Conservation (phyloP, 2,888 invertebrate species). For the Euproctis similis region DNA sequence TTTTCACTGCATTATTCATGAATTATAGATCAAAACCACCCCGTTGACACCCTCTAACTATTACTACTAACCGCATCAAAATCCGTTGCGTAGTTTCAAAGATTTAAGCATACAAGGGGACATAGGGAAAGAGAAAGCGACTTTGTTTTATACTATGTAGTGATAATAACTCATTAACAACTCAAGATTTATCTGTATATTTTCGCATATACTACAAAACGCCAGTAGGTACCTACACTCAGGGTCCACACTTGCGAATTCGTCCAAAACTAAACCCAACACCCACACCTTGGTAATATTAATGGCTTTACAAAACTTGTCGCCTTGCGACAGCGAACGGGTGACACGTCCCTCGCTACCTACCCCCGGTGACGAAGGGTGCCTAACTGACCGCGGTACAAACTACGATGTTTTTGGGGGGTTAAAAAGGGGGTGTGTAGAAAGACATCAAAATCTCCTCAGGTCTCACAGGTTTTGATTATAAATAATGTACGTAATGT, state of each 20-base stretch:
- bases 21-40: too few relatives aligned
- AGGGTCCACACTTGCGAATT: constrained; percentile 61
- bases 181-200: constrained; percentile 4
- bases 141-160: too few relatives aligned
- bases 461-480: constrained; percentile 2
- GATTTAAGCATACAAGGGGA: too few relatives aligned
- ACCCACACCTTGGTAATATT: constrained; percentile 60
- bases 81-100: too few relatives aligned
- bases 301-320: constrained; percentile 55
- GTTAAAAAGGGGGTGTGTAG: too few relatives aligned
- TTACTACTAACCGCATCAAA: too few relatives aligned
- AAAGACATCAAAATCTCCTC: too few relatives aligned
- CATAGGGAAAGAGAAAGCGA: constrained; percentile 2
- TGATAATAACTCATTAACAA: too few relatives aligned
- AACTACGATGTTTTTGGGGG: neutral
- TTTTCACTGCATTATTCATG: too few relatives aligned
- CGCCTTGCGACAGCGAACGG: constrained; percentile 28
- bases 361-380: constrained; percentile 11
- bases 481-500: neutral
- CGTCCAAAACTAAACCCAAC: constrained; percentile 64
- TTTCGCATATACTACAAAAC: constrained; percentile 31
- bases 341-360: constrained; percentile 6
- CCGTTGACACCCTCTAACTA: too few relatives aligned
- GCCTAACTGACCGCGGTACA: constrained; percentile 13
- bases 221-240: constrained; percentile 32